phyloP scores from a whole-genome alignment of 2,888 invertebrate species.

The Acanthosepion pharaonis region DNA sequence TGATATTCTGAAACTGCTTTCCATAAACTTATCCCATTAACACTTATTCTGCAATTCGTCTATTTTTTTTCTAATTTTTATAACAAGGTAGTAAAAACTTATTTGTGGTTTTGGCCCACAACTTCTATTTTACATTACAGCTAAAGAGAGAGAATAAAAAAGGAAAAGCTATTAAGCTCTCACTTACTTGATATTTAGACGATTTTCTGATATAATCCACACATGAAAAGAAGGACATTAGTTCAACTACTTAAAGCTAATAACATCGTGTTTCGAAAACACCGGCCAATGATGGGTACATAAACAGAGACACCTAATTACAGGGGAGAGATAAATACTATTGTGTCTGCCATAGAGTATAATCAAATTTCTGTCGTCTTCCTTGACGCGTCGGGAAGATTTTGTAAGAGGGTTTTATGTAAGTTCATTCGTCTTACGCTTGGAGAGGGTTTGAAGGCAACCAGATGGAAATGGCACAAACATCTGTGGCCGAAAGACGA shows the following conservation, averaged over 20 bases:
- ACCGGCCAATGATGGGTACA: neutral
- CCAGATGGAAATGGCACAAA: neutral
- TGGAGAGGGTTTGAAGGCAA: neutral
- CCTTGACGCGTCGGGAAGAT: neutral
- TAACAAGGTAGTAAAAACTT: no score
- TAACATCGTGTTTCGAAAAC: neutral
- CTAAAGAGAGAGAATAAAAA: neutral
- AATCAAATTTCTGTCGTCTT: neutral
- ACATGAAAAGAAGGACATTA: neutral
- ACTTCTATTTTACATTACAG: no score
- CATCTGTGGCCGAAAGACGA: neutral
- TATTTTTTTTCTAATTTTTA: no score
- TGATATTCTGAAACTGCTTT: no score
- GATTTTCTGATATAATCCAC: neutral
- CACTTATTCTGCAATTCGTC: no score
- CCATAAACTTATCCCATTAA: no score
- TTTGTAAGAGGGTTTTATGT: neutral
- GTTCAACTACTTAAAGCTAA: conserved; percentile 1
- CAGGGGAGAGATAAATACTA: neutral
- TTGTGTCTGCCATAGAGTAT: neutral
- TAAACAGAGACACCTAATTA: conserved; percentile 33
- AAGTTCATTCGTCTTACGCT: neutral
- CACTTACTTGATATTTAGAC: neutral
- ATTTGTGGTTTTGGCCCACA: no score
- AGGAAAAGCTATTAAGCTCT: neutral